These are phyloP conservation scores for Cenopis cana DNA, from an alignment of 2,888 invertebrate species.

Conservation along the genomic window DNA sequence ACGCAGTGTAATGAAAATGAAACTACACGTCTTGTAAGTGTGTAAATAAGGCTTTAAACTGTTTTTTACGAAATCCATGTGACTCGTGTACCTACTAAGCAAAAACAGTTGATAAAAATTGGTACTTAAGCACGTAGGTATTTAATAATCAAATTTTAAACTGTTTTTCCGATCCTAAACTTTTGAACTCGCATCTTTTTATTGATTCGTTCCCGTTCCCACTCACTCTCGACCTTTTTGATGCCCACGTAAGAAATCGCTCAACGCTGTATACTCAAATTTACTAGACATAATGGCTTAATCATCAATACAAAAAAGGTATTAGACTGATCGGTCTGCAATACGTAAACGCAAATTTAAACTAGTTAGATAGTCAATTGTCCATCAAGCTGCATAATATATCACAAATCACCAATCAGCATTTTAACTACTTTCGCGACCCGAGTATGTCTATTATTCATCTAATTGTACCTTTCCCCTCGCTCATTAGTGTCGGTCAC, in stretches of 20 bases:
- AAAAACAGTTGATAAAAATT: background rate
- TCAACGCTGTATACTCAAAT: constrained; percentile 1
- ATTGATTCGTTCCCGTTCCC: background rate
- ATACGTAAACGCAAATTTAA: constrained; percentile 17
- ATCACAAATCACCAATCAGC: constrained; percentile 27
- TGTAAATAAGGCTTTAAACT: no score
- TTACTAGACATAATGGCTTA: constrained; percentile 16
- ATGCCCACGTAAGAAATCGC: background rate
- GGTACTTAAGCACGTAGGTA: constrained; percentile 10
- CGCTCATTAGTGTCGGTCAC: constrained; percentile 68
- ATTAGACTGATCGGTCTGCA: background rate
- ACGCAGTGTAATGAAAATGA: no score
- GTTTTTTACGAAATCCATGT: constrained; percentile 1
- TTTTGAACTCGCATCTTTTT: constrained; percentile 16
- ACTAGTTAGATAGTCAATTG: constrained; percentile 25
- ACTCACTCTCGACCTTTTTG: constrained; percentile 17
- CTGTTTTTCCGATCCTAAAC: constrained; percentile 13
- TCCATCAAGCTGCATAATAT: constrained; percentile 36
- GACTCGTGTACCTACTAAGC: constrained; percentile 11
- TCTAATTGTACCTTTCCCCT: constrained; percentile 67
- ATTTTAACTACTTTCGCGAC: constrained; percentile 58
- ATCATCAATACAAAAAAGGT: constrained; percentile 9
- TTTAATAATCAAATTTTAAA: constrained; percentile 14
- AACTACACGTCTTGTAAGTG: no score
- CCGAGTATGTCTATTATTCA: constrained; percentile 70